A percentile compares a stretch with the other conserved stretches of the same genome.
Evolutionary conservation across 2,888 invertebrate species (phyloP).

Genomic region (Noctua comes): DNA sequence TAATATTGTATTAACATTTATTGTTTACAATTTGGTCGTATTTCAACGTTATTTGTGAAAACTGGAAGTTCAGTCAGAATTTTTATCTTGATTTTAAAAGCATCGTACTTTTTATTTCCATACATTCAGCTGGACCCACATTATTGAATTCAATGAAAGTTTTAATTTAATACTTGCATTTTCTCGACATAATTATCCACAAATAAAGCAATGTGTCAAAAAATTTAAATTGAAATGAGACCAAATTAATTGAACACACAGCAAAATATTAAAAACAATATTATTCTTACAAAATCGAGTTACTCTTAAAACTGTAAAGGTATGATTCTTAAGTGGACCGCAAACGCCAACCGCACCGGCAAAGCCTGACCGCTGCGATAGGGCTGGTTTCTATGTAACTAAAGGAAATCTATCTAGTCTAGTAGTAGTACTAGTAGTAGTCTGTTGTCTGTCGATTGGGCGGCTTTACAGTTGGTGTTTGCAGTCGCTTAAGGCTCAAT

Average conservation of each 20-base stretch:
- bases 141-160: neutral
- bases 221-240: conserved; percentile 15
- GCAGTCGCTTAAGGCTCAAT: neutral
- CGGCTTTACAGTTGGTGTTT: neutral
- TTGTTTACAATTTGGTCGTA: conserved; percentile 37
- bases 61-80: neutral
- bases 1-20: neutral
- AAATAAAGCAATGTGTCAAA: neutral
- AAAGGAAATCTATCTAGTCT: no score
- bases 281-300: neutral
- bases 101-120: neutral
- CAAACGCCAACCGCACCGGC: neutral
- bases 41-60: conserved; percentile 8
- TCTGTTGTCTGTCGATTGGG: no score
- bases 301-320: neutral
- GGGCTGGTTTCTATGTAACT: neutral
- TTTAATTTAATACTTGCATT: neutral
- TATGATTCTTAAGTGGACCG: neutral
- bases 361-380: neutral
- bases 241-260: conserved; percentile 40
- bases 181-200: neutral
- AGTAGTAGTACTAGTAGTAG: no score
- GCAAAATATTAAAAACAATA: conserved; percentile 2
- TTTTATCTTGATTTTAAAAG: neutral
- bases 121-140: neutral